Evolutionary conservation across 1,140 invertebrate genomes (phyloP).

Genomic region (Listronotus oregonensis): DNA sequence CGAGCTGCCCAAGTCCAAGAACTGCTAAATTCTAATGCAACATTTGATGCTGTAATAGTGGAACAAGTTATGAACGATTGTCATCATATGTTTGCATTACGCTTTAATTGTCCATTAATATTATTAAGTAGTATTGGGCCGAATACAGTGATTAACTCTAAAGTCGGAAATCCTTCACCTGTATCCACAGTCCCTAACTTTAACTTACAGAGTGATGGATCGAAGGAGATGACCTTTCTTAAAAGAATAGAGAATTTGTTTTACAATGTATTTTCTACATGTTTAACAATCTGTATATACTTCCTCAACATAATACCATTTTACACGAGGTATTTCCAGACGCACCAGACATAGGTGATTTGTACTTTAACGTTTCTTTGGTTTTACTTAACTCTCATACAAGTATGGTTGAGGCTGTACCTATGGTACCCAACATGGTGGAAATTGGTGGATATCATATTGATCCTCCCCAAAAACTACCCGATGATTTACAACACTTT

Average conservation of each 20-base stretch:
- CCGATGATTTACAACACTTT: conserved; percentile 62
- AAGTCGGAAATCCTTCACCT: conserved; percentile 54
- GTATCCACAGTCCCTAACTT: conserved; percentile 51
- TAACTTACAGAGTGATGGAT: conserved; percentile 41
- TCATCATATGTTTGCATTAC: conserved; percentile 65
- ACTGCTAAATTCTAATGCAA: conserved; percentile 47
- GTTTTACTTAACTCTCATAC: conserved; percentile 50
- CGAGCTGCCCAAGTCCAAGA: conserved; percentile 10
- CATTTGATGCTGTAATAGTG: conserved; percentile 68
- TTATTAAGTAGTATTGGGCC: conserved; percentile 53
- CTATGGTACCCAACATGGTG: conserved; percentile 43
- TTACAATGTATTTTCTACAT: conserved; percentile 24
- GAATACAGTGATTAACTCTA: conserved; percentile 37
- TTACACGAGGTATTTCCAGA: conserved; percentile 54
- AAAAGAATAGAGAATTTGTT: conserved; percentile 56
- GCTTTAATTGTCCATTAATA: conserved; percentile 66
- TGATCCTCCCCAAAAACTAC: conserved; percentile 49
- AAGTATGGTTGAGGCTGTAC: conserved; percentile 41
- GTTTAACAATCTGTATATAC: conserved; percentile 30
- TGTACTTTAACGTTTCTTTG: conserved; percentile 60
- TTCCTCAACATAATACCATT: conserved; percentile 49
- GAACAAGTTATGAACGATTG: conserved; percentile 73
- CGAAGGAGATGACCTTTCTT: conserved; percentile 56
- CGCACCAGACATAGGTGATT: conserved; percentile 57
- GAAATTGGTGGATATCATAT: conserved; percentile 45